Base-by-base conservation (phyloP, 1,140 invertebrate genomes). In the Muscidifurax raptorellus region DNA sequence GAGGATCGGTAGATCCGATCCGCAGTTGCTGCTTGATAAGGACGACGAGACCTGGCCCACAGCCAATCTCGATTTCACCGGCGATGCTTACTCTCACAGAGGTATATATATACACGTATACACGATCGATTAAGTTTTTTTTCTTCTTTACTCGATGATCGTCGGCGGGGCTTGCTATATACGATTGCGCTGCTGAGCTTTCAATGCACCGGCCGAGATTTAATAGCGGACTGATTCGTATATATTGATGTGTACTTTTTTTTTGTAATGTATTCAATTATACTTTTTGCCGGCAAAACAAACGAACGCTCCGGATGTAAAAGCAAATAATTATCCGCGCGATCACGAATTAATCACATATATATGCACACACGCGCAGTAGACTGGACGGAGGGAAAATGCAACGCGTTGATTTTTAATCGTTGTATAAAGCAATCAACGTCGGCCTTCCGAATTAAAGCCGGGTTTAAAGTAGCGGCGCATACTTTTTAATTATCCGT, bases 1-100 rank as follows among this genome's bases (percentile, higher is more conserved):
- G 36, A 25, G 83, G 32, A 36, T 80, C 59, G 83, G 83, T 25
- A 64, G 78, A 10, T 81, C 78, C 67, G 78, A 75, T 59, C 72
- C 66, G 40, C 12, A 25, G 6, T 1, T 76, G 32, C 13, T 75
- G 36, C 59, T 10, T 1, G 32, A 47, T 32, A 28, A 44, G n/a
- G 66, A 72, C 32, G 36, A 52, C 12, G 67, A 80, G 5, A 40
- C 0, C 47, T 77, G 82, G 32, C 30, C 59, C 12, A 36, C 15
- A 27, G 64, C 15, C 25, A 77, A 30, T 10, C 59, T 25, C 59
- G 52, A 67, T 40, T 77, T 59, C 52, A n/a, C 52, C 52, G 15
- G 15, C 52, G 67, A 72, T 22, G n/a, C 71, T 64, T 28, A 82
- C 59, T 71, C 27, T 22, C 80, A 47, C 25, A 10, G 67, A 64